Evolutionary conservation across 2,797 vertebrate genomes (phyloP).

Genomic region (Silurus lanzhouensis): DNA sequence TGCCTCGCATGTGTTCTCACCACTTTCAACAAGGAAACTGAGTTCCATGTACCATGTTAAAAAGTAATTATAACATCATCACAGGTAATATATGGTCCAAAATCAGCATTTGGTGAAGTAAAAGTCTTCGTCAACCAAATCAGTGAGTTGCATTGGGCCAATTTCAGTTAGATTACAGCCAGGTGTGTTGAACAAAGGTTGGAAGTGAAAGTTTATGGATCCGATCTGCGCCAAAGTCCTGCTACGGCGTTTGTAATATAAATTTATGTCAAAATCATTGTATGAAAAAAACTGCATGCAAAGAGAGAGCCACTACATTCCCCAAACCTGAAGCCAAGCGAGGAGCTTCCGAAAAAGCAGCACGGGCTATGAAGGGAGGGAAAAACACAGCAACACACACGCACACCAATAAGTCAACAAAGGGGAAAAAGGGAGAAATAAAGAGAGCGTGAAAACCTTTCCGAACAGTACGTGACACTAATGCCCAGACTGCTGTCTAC

Average conservation of each 20-base stretch:
- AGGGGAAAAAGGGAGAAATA: conserved; percentile 59
- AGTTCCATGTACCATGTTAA: background rate
- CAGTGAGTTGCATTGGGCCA: background rate
- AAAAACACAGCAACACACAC: conserved; percentile 49
- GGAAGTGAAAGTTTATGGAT: background rate
- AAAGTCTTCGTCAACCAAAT: background rate
- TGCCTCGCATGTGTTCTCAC: background rate
- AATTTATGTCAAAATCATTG: conserved; percentile 39
- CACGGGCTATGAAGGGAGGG: conserved; percentile 31
- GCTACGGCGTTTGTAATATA: background rate
- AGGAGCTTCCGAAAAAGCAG: conserved; percentile 50
- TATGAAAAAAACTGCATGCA: conserved; percentile 61
- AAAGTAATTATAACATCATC: background rate
- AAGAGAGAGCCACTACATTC: conserved; percentile 52
- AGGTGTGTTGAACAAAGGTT: background rate
- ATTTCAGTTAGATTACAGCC: background rate
- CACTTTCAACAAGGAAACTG: background rate
- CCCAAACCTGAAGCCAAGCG: conserved; percentile 57
- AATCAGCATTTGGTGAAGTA: background rate
- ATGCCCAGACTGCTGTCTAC: conserved; percentile 98
- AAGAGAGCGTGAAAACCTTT: conserved; percentile 91
- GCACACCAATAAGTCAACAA: conserved; percentile 53
- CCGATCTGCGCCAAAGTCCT: background rate
- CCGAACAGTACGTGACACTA: conserved; percentile 99
- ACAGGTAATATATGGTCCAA: background rate